A percentile compares a stretch with the other conserved stretches of the same genome.
Conservation (phyloP, 2,888 invertebrate genomes). For the Rhagonycha lutea region DNA sequence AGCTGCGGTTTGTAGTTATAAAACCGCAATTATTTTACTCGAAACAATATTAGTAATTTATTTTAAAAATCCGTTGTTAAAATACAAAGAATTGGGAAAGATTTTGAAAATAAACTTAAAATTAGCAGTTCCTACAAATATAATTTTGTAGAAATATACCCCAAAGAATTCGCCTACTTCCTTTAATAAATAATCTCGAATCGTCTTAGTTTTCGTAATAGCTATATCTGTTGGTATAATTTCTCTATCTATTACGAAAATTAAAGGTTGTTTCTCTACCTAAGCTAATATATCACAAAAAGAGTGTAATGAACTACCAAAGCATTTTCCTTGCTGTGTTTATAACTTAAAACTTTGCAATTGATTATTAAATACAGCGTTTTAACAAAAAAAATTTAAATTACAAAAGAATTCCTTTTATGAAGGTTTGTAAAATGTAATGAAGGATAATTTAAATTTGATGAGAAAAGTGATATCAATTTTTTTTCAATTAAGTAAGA, state of each 20-base stretch:
- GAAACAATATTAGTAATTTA: not conserved
- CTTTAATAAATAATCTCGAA: not conserved
- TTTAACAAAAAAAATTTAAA: not conserved
- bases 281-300: not conserved
- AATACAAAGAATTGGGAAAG: not conserved
- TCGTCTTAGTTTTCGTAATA: not conserved
- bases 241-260: conserved; percentile 1
- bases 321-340: not conserved
- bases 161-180: not conserved
- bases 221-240: conserved; percentile 1
- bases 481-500: too few species aligned
- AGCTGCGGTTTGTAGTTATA: not conserved
- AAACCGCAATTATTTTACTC: not conserved
- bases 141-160: not conserved
- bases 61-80: not conserved
- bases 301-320: not conserved
- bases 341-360: not conserved
- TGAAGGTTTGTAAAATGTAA: too few species aligned
- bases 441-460: too few species aligned
- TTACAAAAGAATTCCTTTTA: too few species aligned
- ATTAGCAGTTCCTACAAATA: not conserved
- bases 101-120: not conserved
- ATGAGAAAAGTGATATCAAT: too few species aligned
- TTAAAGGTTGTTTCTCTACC: conserved; percentile 1
- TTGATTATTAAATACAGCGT: not conserved